These are phyloP conservation scores for Drosophila emarginata DNA, from an alignment of 2,888 invertebrate genomes.

Conservation along the genomic window DNA sequence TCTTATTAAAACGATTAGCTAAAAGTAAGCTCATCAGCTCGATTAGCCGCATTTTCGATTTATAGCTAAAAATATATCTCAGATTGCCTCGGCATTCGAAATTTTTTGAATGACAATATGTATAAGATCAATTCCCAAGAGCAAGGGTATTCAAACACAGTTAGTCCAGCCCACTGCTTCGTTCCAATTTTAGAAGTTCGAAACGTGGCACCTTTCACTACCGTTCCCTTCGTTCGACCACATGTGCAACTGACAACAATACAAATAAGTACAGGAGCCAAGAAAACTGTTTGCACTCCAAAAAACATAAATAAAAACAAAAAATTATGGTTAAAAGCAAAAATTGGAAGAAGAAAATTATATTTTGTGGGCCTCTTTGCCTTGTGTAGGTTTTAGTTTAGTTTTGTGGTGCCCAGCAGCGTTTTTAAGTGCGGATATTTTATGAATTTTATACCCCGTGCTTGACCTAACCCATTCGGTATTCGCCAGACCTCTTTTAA, in stretches of 20 bases:
- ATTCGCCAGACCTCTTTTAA: background rate
- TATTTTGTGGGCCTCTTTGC: conserved; percentile 17
- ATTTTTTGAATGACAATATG: too few relatives aligned
- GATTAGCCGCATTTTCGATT: too few relatives aligned
- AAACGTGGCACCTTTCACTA: background rate
- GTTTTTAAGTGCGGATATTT: conserved; percentile 74
- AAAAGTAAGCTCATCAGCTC: too few relatives aligned
- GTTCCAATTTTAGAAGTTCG: conserved; percentile 29
- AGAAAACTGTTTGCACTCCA: conserved; percentile 45
- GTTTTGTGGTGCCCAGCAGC: conserved; percentile 47
- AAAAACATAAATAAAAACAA: conserved; percentile 37
- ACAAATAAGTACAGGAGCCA: conserved; percentile 38
- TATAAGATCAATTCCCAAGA: too few relatives aligned
- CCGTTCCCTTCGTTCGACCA: conserved; percentile 32
- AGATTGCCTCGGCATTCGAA: too few relatives aligned
- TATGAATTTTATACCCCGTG: conserved; percentile 72
- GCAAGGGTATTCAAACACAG: conserved; percentile 26
- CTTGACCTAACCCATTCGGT: conserved; percentile 55
- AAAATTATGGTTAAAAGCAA: conserved; percentile 22
- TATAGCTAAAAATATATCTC: too few relatives aligned
- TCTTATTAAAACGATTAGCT: too few relatives aligned
- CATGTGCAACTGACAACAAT: conserved; percentile 74
- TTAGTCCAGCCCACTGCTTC: conserved; percentile 7
- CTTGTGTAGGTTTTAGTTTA: conserved; percentile 47
- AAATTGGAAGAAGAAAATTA: conserved; percentile 18